A percentile compares a stretch with the other conserved stretches of the same genome.
Conservation (phyloP, 1,140 invertebrate species). For the Lepidurus apus region DNA sequence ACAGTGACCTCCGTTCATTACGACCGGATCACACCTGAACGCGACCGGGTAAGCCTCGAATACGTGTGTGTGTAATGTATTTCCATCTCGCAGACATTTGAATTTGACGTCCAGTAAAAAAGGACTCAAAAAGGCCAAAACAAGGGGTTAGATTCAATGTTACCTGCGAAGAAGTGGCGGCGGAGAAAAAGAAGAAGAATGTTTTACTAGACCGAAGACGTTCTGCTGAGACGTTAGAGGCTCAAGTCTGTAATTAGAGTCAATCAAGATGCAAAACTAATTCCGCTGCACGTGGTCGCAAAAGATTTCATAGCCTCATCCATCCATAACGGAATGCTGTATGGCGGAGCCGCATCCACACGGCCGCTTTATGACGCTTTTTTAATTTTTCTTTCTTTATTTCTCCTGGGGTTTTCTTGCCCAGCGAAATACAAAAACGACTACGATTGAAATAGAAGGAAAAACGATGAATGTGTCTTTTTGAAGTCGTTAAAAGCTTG, state of each 20-base stretch:
- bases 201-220: neutral
- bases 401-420: neutral
- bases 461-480: neutral
- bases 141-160: too few relatives aligned
- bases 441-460: neutral
- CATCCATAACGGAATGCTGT: neutral
- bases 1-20: slow-evolving; percentile 5
- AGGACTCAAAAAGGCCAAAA: too few relatives aligned
- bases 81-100: neutral
- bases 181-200: neutral
- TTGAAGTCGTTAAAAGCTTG: neutral
- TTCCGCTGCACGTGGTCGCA: neutral
- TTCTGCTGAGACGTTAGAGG: neutral
- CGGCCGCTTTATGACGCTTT: neutral
- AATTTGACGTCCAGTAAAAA: too few relatives aligned
- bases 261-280: slow-evolving; percentile 22
- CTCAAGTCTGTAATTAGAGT: neutral
- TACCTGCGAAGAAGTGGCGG: neutral
- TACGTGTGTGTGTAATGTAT: neutral
- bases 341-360: neutral
- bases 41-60: neutral
- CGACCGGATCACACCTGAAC: slow-evolving; percentile 13
- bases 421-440: neutral
- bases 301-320: neutral
- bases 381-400: neutral